phyloP scores from a whole-genome alignment of 2,797 vertebrate genomes.

The Labeo calbasu region DNA sequence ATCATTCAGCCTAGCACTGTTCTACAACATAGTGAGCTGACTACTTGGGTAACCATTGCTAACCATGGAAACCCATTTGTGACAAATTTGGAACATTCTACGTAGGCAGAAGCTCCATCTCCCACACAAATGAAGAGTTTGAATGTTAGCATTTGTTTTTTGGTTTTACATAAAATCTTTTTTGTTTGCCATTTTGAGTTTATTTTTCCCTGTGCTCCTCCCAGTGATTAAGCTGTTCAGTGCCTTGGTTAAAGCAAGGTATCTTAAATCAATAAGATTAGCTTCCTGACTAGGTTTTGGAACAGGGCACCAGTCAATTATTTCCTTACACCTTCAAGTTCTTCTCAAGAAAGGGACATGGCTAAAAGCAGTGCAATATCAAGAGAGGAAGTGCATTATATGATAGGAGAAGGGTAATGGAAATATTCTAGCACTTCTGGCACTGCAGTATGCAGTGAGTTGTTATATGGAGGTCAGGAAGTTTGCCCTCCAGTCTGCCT shows the following conservation, averaged over 20 bases:
- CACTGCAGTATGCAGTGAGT: neutral
- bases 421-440: conserved; percentile 44
- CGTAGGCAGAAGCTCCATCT: neutral
- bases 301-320: conserved; percentile 49
- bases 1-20: neutral
- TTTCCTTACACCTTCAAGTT: conserved; percentile 30
- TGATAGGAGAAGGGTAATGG: conserved; percentile 53
- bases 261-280: neutral
- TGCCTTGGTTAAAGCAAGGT: neutral
- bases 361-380: neutral
- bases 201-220: neutral
- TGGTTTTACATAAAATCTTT: neutral
- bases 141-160: neutral
- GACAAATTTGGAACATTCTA: neutral
- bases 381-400: neutral
- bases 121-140: neutral
- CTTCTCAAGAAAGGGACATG: neutral
- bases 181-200: neutral
- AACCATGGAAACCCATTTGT: neutral
- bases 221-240: neutral
- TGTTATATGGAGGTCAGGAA: conserved; percentile 34
- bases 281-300: neutral
- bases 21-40: neutral
- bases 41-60: neutral
- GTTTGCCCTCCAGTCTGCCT: conserved; percentile 22